These are phyloP conservation scores for Etheostoma cragini DNA, from an alignment of 2,113 vertebrate species.

Conservation along the genomic window DNA sequence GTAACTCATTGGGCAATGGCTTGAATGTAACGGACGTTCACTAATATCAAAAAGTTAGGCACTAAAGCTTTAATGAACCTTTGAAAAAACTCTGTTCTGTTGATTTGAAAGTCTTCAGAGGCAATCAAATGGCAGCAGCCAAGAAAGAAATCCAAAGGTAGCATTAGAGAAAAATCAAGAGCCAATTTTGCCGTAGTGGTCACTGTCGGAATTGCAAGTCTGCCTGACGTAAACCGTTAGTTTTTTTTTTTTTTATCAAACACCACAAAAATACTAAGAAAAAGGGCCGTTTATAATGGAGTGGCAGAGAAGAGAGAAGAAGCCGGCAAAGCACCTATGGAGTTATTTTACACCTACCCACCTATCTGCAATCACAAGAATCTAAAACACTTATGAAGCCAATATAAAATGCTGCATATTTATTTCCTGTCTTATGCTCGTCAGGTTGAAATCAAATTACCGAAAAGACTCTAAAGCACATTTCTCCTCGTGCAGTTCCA, in stretches of 20 bases:
- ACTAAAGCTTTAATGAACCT: not conserved
- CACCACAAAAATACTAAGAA: no score
- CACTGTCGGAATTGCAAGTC: no score
- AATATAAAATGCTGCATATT: not conserved
- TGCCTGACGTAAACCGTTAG: no score
- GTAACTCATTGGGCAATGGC: no score
- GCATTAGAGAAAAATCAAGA: not conserved
- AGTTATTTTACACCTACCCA: not conserved
- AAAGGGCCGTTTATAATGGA: no score
- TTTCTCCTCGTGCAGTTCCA: not conserved
- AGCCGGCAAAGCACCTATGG: not conserved
- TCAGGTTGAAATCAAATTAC: not conserved
- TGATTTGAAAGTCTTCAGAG: not conserved
- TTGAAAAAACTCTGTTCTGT: not conserved
- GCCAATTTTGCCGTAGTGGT: no score
- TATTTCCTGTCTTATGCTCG: not conserved
- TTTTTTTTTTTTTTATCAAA: no score
- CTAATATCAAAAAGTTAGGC: no score
- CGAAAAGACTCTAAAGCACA: not conserved
- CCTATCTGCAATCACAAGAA: not conserved
- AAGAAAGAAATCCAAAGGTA: not conserved
- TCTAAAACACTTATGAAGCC: not conserved
- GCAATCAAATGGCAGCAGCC: not conserved
- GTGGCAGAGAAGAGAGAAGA: not conserved
- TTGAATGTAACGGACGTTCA: no score